Base-by-base conservation (phyloP, 2,113 vertebrate species). In the Chionomys nivalis region DNA sequence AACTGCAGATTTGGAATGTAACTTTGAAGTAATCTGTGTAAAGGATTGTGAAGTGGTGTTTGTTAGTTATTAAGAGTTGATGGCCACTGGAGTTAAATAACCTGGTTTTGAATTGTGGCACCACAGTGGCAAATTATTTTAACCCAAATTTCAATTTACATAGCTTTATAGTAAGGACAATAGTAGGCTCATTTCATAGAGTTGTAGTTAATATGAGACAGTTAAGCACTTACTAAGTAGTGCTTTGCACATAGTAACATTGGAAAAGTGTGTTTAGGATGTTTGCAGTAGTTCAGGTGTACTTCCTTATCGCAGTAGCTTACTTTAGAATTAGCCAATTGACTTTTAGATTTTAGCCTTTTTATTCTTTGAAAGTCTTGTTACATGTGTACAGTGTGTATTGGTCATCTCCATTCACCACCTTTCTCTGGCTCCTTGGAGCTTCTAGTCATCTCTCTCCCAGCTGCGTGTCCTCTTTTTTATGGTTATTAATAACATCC, bases 71-170 rank as follows among this genome's bases (percentile, higher is more conserved):
- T 87, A 79, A 63, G 61, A 70, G 24, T 61, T 93, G 52, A 23
- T 93, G 63, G 23, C 42, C 36, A 26, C 49, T 88, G 28, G 39
- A 89, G 33, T 92, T 33, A 78, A 61, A 17, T 83, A 5, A 89
- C 55, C n/a, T 93, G 55, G 78, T 92, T 97, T 93, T 92, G 44
- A 92, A 95, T 90, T 17, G 10, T 82, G 17, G 2, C 16, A 87
- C 39, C 61, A 81, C 36, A 26, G 16, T 36, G 31, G 36, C 58
- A 89, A 86, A 87, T 87, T 26, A 83, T 58, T 94, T 92, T 92
- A 94, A 92, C 23, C 9, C 42, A 92, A 49, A 75, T 87, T 79
- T 68, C 39, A 95, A 23, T 92, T 94, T 96, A 13, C 3, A 49
- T 13, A 72, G 87, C 28, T 92, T 89, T 36, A 61, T 86, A 87